A percentile compares a stretch with the other conserved stretches of the same genome.
These are phyloP conservation scores for Stomatorhinus ivindoensis DNA, from an alignment of 2,113 vertebrate genomes.

Conservation along the genomic window DNA sequence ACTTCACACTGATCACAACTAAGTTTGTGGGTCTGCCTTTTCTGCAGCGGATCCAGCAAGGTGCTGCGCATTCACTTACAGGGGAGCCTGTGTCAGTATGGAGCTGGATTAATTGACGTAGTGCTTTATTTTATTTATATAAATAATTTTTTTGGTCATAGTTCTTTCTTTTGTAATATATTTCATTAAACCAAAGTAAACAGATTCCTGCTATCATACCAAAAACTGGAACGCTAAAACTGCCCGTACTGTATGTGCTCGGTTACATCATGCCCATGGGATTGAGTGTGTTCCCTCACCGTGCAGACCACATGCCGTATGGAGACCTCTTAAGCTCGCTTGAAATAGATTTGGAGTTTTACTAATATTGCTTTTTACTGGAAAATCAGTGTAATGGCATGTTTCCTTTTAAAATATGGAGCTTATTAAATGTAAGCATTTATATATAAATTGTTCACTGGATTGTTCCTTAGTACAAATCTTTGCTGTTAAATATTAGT, in stretches of 20 bases:
- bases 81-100: not conserved
- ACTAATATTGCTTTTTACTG: not conserved
- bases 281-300: not conserved
- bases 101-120: not conserved
- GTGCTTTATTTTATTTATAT: not conserved
- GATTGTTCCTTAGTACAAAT: not conserved
- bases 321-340: not conserved
- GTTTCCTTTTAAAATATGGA: not conserved
- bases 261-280: not conserved
- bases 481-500: not conserved
- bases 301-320: not conserved
- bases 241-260: not conserved
- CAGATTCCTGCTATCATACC: not conserved
- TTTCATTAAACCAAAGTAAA: constrained; percentile 12
- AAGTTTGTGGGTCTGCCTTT: not conserved
- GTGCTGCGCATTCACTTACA: not conserved
- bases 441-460: not conserved
- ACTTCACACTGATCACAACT: not conserved
- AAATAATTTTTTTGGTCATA: not conserved
- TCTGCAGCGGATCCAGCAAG: not conserved
- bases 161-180: not conserved
- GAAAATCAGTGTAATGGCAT: not conserved
- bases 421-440: not conserved
- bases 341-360: not conserved
- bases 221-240: not conserved